Evolutionary conservation across 37 sponge, comb jelly and placozoan species (phyloP), one percentile per base, ranked within the genome.

Genomic region (Beroe ovata): DNA sequence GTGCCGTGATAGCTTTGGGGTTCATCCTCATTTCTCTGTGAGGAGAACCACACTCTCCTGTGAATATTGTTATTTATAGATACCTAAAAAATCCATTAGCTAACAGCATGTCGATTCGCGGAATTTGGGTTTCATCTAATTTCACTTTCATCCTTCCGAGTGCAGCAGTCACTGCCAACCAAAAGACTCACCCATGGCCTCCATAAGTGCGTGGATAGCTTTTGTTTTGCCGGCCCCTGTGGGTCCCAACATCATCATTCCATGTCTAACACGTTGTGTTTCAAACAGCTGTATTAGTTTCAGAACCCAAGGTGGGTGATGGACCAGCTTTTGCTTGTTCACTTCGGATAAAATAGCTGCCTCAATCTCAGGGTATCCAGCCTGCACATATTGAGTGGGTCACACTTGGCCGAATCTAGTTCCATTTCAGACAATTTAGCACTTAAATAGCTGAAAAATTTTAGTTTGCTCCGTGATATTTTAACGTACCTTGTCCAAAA

Each of bases 1-100:
- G 84, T 16, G 89, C 91, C 54, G 99, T 97, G 69, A 97, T 97
- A 38, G 99, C 96, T 88, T 95, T 97, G n/a, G 99, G 99, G 69
- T 97, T 97, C 96, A 97, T 97, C 58, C 95, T 92, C 95, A 97
- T 94, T 60, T 97, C 99, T 29, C 92, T 92, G 90, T 97, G 99
- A 41, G 99, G 95, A 0, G 42, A 61, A 0, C 95, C 96, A 89
- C 93, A 93, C 39, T 92, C 94, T 16, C 54, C 54, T 47, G 54
- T 6, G 6, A 47, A 47, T 47, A n/a, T n/a, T n/a, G n/a, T n/a
- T n/a, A n/a, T n/a, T n/a, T n/a, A n/a, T n/a, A n/a, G n/a, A n/a
- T n/a, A n/a, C n/a, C n/a, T n/a, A n/a, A n/a, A n/a, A n/a, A n/a
- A n/a, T n/a, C n/a, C n/a, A n/a, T n/a, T n/a, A n/a, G n/a, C n/a